Percentiles rank a stretch among this genome's conserved stretches.
phyloP scores from a whole-genome alignment of 1,140 invertebrate genomes.

The Plutomurus gul region DNA sequence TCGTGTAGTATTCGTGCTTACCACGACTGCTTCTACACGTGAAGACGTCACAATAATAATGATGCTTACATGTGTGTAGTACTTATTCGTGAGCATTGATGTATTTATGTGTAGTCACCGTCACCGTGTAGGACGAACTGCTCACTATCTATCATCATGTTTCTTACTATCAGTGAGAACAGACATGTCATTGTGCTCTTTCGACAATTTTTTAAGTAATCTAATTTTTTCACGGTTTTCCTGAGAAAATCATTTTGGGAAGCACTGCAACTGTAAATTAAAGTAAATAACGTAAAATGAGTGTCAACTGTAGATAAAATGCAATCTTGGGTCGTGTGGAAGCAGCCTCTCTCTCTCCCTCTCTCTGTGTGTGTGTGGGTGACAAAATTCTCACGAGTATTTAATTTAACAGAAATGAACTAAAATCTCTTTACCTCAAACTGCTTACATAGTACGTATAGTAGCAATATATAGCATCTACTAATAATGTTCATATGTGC shows the following conservation, averaged over 20 bases:
- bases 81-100: too few species aligned
- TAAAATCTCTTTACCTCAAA: background rate
- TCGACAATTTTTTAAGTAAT: background rate
- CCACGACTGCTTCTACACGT: too few species aligned
- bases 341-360: background rate
- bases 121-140: too few species aligned
- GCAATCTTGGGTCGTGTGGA: too few species aligned
- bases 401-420: background rate
- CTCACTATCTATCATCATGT: too few species aligned
- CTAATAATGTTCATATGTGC: too few species aligned
- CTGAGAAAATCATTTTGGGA: background rate
- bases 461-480: too few species aligned
- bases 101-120: too few species aligned
- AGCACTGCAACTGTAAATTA: background rate
- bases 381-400: conserved; percentile 27
- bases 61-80: too few species aligned
- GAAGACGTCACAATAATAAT: too few species aligned
- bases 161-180: background rate
- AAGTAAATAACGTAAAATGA: conserved; percentile 15
- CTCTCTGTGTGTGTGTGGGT: conserved; percentile 1
- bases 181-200: conserved; percentile 12
- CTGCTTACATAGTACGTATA: background rate
- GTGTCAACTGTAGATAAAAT: background rate
- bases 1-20: too few species aligned
- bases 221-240: background rate